Percentiles rank a stretch among this genome's conserved stretches.
These are phyloP conservation scores for Stichopus horrens DNA, from an alignment of 53 echinoderm and acorn worm genomes.

Conservation along the genomic window DNA sequence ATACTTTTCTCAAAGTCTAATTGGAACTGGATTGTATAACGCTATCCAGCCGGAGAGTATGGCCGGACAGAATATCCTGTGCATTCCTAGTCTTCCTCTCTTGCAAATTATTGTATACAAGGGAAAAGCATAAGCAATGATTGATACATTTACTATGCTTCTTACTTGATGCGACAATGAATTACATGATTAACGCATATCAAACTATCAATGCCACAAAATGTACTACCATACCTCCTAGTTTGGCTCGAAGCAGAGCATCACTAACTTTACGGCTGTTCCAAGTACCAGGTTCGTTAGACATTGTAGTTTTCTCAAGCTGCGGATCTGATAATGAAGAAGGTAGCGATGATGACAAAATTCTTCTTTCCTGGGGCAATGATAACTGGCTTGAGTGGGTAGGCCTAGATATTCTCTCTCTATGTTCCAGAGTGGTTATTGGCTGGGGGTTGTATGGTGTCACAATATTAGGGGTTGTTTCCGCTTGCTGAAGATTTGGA, in stretches of 20 bases:
- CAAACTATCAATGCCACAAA: background rate
- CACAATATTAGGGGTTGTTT: conserved; percentile 85
- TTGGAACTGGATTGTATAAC: no score
- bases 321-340: conserved; percentile 50
- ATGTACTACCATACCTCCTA: conserved; percentile 72
- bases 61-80: no score
- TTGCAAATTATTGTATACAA: no score
- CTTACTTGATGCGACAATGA: background rate
- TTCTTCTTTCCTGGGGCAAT: background rate
- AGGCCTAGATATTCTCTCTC: conserved; percentile 46
- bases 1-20: no score
- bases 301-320: conserved; percentile 57
- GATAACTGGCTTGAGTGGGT: conserved; percentile 38
- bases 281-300: conserved; percentile 93
- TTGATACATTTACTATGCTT: background rate
- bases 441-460: conserved; percentile 77
- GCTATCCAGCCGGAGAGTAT: no score
- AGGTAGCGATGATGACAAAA: conserved; percentile 45
- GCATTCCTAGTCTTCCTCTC: no score
- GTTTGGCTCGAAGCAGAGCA: conserved; percentile 78
- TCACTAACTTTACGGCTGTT: conserved; percentile 86
- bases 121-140: no score
- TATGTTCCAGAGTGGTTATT: conserved; percentile 72
- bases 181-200: background rate
- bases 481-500: conserved; percentile 77